A percentile compares a stretch with the other conserved stretches of the same genome.
phyloP scores from a whole-genome alignment of 2,797 vertebrate species.

The Carapus acus region DNA sequence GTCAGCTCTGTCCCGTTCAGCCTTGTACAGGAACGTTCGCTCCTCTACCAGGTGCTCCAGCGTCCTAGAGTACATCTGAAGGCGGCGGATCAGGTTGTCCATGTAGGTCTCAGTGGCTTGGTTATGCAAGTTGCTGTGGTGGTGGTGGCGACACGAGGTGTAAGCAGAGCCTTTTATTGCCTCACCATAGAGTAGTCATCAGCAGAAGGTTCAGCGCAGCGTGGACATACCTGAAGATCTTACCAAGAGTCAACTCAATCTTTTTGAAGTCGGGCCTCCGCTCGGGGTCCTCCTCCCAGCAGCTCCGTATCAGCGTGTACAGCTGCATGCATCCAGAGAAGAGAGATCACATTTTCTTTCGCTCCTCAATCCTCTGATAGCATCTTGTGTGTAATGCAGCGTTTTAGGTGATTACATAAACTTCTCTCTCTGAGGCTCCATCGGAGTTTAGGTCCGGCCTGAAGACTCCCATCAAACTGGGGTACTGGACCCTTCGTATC shows the following conservation, averaged over 20 bases:
- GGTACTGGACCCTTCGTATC: constrained; percentile 79
- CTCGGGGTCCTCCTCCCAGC: constrained; percentile 98
- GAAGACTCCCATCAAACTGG: constrained; percentile 62
- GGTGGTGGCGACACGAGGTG: neutral
- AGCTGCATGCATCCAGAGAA: constrained; percentile 65
- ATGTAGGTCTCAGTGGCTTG: constrained; percentile 91
- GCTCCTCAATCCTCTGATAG: neutral
- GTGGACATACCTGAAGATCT: constrained; percentile 86
- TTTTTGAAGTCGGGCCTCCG: constrained; percentile 93
- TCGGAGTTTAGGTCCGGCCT: constrained; percentile 87
- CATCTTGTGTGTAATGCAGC: too few species aligned
- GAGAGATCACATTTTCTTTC: neutral
- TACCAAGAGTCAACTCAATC: constrained; percentile 83
- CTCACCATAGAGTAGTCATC: too few species aligned
- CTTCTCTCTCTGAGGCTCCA: constrained; percentile 74
- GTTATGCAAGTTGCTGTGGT: constrained; percentile 81
- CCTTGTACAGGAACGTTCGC: constrained; percentile 89
- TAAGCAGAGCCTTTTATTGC: too few species aligned
- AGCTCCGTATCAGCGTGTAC: constrained; percentile 82
- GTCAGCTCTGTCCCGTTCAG: constrained; percentile 91
- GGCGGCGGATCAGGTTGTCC: constrained; percentile 93
- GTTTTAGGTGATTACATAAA: constrained; percentile 72
- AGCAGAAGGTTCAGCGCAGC: neutral
- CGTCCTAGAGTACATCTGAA: constrained; percentile 94
- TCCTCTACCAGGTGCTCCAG: constrained; percentile 93